Evolutionary conservation across 2,113 vertebrate genomes (phyloP).

Genomic region (Turnix velox): DNA sequence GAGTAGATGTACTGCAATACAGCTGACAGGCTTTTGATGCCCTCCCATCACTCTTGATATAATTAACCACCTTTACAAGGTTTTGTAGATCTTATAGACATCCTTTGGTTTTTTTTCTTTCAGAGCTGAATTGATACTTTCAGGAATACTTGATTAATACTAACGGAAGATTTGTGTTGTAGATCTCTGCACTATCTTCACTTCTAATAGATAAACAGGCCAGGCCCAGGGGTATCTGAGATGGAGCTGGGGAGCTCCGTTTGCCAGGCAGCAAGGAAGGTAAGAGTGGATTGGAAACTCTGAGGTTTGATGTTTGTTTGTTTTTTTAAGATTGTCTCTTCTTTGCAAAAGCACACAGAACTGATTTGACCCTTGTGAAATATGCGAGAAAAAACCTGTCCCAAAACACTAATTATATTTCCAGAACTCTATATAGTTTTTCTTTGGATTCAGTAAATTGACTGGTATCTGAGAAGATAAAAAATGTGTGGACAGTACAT

Average conservation of each 20-base stretch:
- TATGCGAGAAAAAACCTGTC: not conserved
- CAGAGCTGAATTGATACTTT: not conserved
- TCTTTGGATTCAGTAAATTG: not conserved
- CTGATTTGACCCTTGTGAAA: not conserved
- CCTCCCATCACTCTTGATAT: not conserved
- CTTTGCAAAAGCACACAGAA: not conserved
- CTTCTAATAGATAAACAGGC: not conserved
- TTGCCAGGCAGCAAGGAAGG: not conserved
- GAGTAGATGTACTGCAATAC: too few species aligned
- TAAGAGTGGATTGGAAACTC: not conserved
- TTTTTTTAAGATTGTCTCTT: not conserved
- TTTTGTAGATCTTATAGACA: not conserved
- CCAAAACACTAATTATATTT: not conserved
- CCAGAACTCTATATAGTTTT: not conserved
- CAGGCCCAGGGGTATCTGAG: not conserved
- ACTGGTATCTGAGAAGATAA: not conserved
- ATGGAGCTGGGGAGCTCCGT: not conserved
- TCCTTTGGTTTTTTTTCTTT: not conserved
- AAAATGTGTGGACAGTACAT: not conserved
- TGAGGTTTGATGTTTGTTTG: not conserved
- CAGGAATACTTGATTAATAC: not conserved
- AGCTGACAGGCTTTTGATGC: not conserved
- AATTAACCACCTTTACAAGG: not conserved
- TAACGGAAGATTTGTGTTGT: not conserved
- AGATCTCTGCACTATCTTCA: not conserved